phyloP scores from a whole-genome alignment of 2,797 vertebrate species.

The Halcyon smyrnensis region DNA sequence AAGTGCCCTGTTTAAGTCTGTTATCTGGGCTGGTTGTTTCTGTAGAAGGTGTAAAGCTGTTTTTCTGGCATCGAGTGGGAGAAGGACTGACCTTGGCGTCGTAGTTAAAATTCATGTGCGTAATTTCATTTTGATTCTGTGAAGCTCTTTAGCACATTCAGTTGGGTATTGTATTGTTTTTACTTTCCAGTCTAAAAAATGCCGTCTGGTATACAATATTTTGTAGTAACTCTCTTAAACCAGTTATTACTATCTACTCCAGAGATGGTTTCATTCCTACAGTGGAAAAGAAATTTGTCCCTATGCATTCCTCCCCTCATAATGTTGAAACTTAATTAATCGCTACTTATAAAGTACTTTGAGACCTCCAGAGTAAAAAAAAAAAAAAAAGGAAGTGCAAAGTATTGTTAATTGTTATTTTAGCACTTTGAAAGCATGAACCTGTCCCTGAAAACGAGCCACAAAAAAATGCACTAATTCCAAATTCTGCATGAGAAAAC shows the following conservation, averaged over 20 bases:
- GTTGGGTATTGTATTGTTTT: not conserved
- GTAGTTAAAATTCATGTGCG: not conserved
- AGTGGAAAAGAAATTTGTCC: not conserved
- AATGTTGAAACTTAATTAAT: constrained; percentile 50
- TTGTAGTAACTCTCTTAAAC: not conserved
- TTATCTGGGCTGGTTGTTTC: not conserved
- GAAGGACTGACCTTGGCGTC: not conserved
- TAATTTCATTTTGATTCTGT: not conserved
- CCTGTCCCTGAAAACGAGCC: constrained; percentile 14
- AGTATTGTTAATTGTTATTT: constrained; percentile 57
- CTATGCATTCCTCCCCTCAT: not conserved
- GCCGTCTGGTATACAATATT: not conserved
- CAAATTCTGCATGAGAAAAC: constrained; percentile 66
- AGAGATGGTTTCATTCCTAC: not conserved
- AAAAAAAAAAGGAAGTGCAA: not conserved
- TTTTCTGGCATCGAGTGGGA: not conserved
- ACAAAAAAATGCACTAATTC: constrained; percentile 23
- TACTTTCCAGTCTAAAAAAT: not conserved
- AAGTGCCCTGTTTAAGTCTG: not conserved
- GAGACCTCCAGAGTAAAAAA: not conserved
- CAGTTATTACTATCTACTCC: not conserved
- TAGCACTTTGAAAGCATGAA: constrained; percentile 40
- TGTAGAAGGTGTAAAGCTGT: not conserved
- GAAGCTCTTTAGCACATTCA: not conserved
- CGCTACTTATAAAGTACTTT: constrained; percentile 5